Conservation (phyloP, 2,113 vertebrate genomes). For the Thoracochromis brauschi region DNA sequence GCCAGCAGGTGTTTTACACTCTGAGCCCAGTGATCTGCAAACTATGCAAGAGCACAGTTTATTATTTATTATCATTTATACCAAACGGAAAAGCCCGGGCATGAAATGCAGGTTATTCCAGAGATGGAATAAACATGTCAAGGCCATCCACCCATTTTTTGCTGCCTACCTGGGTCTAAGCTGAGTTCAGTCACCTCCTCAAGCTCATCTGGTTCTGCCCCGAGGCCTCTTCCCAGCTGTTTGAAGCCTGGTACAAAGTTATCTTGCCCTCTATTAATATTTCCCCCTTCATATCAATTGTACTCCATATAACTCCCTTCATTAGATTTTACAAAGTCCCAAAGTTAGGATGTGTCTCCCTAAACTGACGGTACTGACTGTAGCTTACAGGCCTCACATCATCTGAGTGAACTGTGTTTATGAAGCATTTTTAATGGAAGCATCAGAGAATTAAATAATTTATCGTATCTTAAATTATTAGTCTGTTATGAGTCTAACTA, state of each 20-base stretch:
- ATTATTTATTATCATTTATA: neutral
- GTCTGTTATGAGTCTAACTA: neutral
- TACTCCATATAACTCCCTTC: accelerated
- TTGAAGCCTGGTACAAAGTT: neutral
- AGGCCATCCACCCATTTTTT: neutral
- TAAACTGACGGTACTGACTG: neutral
- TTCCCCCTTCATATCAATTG: accelerated
- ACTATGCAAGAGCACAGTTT: neutral
- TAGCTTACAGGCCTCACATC: accelerated
- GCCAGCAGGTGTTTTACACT: neutral
- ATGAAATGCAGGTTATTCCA: accelerated
- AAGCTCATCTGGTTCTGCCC: neutral
- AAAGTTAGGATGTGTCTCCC: neutral
- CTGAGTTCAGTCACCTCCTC: neutral
- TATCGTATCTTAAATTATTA: neutral
- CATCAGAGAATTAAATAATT: neutral
- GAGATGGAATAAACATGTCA: neutral
- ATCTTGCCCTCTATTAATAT: accelerated
- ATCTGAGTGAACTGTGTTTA: accelerated
- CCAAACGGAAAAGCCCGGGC: accelerated
- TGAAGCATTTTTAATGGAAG: neutral
- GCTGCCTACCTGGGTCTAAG: neutral
- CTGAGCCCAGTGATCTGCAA: neutral
- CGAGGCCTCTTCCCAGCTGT: neutral
- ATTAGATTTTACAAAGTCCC: neutral